Percentiles rank a stretch among this genome's conserved stretches.
These are phyloP conservation scores for Gallinago jamesoni DNA, from an alignment of 2,113 vertebrate genomes.

Conservation along the genomic window DNA sequence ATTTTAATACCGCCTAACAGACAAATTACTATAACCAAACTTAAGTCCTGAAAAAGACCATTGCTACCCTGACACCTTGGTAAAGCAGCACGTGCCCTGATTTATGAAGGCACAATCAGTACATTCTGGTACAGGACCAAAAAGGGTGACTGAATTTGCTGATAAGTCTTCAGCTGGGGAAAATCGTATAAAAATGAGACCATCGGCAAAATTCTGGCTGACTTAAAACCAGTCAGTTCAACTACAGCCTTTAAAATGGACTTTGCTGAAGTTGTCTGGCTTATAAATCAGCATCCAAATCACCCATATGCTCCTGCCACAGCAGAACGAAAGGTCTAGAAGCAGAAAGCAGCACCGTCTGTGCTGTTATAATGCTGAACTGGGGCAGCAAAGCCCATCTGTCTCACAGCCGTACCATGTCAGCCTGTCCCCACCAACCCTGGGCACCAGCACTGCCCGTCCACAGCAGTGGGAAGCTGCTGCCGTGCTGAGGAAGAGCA, in stretches of 20 bases:
- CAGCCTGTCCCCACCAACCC: fast-evolving
- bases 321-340: not conserved
- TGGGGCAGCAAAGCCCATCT: not conserved
- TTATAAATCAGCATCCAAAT: not conserved
- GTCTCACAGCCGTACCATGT: fast-evolving
- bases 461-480: not conserved
- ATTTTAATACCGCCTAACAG: not conserved
- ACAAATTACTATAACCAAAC: not conserved
- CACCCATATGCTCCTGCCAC: not conserved
- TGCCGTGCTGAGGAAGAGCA: fast-evolving
- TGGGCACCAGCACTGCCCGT: not conserved
- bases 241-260: not conserved
- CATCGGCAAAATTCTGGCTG: not conserved
- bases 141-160: not conserved
- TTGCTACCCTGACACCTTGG: not conserved
- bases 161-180: not conserved
- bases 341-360: not conserved
- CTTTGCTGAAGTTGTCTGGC: not conserved
- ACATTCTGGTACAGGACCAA: not conserved
- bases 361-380: not conserved
- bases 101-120: not conserved
- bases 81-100: not conserved
- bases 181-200: not conserved
- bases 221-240: not conserved
- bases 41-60: not conserved